These are phyloP conservation scores for Tragelaphus strepsiceros DNA, from an alignment of 2,113 vertebrate species.

Conservation along the genomic window DNA sequence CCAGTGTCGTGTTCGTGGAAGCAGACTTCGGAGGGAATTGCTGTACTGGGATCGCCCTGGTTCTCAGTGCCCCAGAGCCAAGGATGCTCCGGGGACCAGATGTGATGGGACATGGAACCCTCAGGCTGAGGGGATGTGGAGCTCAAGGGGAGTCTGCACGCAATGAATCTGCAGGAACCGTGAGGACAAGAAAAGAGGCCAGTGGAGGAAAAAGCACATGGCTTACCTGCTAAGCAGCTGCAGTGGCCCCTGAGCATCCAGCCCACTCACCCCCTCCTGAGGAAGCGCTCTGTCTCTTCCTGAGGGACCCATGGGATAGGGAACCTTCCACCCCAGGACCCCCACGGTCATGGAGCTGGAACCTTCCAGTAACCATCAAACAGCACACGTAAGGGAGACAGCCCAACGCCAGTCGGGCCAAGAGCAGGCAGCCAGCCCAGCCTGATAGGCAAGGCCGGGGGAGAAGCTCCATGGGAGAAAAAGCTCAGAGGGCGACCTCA, in stretches of 20 bases:
- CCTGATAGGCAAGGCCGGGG: rapidly evolving
- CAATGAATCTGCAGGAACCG: not conserved
- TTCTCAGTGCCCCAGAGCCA: not conserved
- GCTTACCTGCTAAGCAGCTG: not conserved
- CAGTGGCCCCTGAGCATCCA: rapidly evolving
- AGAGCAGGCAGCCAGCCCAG: not conserved
- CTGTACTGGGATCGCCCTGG: not conserved
- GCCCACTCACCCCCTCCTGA: rapidly evolving
- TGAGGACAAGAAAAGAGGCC: too few relatives aligned
- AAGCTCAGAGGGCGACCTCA: not conserved
- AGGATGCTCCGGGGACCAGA: not conserved
- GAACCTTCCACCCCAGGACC: not conserved
- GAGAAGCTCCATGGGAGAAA: not conserved
- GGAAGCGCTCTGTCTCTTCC: not conserved
- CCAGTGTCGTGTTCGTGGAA: not conserved
- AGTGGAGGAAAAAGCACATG: not conserved
- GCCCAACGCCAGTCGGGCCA: not conserved
- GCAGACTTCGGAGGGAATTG: not conserved
- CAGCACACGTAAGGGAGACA: rapidly evolving
- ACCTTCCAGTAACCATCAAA: not conserved
- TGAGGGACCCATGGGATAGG: rapidly evolving
- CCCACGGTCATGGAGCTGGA: not conserved
- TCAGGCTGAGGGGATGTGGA: not conserved
- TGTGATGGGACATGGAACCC: not conserved
- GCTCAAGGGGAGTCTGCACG: rapidly evolving